phyloP scores from a whole-genome alignment of 2,797 vertebrate species.

The Rhynchotus rufescens region DNA sequence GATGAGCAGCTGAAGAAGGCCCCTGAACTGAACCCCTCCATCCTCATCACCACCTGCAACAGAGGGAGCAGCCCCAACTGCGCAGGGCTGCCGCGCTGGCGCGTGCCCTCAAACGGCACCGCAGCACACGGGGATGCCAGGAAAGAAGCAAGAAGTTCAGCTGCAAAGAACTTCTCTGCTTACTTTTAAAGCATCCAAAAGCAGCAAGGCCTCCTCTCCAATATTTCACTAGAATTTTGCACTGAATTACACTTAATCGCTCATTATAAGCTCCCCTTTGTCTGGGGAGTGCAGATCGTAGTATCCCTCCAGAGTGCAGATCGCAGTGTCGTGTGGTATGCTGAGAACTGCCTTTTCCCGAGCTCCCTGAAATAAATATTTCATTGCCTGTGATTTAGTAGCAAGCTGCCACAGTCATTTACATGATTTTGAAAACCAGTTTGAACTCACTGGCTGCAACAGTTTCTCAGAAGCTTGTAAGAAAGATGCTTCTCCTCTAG shows the following conservation, averaged over 20 bases:
- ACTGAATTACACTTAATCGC: background rate
- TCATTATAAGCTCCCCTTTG: background rate
- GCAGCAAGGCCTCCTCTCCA: background rate
- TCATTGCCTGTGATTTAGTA: constrained; percentile 3
- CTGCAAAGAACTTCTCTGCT: background rate
- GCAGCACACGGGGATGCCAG: background rate
- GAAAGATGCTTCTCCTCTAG: background rate
- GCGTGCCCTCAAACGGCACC: background rate
- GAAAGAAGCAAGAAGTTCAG: background rate
- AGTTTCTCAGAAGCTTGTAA: background rate
- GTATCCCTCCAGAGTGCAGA: background rate
- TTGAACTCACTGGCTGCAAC: constrained; percentile 6
- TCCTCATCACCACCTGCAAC: background rate
- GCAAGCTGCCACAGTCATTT: background rate
- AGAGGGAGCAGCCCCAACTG: background rate
- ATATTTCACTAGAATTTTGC: background rate
- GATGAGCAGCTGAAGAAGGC: background rate
- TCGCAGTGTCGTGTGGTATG: background rate
- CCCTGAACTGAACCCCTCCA: background rate
- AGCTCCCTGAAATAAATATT: constrained; percentile 5
- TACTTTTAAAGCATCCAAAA: background rate
- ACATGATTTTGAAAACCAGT: background rate
- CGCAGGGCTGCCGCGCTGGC: background rate
- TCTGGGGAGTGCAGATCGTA: background rate
- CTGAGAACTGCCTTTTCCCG: background rate